Percentiles rank a stretch among this genome's conserved stretches.
Conservation (phyloP, 2,113 vertebrate genomes). For the Manacus vitellinus region DNA sequence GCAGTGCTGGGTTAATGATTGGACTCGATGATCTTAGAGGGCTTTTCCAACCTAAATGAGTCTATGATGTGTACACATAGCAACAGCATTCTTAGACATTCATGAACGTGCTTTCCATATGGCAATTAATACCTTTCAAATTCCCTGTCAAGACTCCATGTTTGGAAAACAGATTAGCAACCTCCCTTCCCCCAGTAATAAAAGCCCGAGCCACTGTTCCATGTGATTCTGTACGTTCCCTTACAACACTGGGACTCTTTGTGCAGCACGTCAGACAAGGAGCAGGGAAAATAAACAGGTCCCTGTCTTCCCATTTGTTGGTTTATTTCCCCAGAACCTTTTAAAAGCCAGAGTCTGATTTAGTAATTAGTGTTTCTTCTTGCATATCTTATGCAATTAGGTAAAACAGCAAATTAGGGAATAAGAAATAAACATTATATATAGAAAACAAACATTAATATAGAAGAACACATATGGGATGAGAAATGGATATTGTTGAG, state of each 20-base stretch:
- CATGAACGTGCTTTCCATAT: background rate
- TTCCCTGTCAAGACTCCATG: background rate
- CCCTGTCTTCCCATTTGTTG: constrained; percentile 1
- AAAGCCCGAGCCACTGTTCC: background rate
- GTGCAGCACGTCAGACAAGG: background rate
- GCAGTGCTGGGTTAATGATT: background rate
- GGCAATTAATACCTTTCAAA: background rate
- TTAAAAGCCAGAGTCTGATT: constrained; percentile 17
- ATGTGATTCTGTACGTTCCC: accelerated
- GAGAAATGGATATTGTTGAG: constrained; percentile 5
- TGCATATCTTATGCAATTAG: constrained; percentile 48
- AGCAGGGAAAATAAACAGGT: constrained; percentile 1
- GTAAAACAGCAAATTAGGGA: constrained; percentile 38
- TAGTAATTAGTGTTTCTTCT: constrained; percentile 39
- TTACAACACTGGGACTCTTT: background rate
- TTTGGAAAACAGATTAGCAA: background rate
- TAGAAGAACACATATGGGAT: background rate
- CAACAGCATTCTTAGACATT: accelerated
- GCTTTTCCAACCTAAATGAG: background rate
- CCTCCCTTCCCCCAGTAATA: background rate
- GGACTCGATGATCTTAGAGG: background rate
- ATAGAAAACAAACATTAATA: background rate
- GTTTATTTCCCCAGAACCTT: constrained; percentile 50
- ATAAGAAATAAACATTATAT: constrained; percentile 24
- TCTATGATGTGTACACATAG: background rate